A percentile compares a stretch with the other conserved stretches of the same genome.
phyloP scores from a whole-genome alignment of 2,888 invertebrate genomes.

The Catocala sponsa region DNA sequence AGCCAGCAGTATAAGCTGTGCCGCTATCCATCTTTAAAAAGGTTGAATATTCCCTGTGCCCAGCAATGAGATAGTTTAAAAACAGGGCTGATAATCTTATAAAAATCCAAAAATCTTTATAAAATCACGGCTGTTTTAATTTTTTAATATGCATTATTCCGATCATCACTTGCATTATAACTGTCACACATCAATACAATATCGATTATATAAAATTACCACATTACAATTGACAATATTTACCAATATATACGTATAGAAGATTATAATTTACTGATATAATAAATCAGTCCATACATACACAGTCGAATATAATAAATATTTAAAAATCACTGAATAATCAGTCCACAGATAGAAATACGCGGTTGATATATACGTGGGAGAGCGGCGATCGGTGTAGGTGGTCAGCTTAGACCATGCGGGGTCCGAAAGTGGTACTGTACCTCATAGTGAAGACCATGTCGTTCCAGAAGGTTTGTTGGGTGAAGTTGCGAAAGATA shows the following conservation, averaged over 20 bases:
- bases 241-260: not conserved
- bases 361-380: too few species aligned
- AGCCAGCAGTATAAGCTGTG: too few species aligned
- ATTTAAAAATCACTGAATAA: too few species aligned
- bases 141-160: too few species aligned
- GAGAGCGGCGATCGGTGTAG: too few species aligned
- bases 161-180: not conserved
- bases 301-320: not conserved
- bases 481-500: slow-evolving; percentile 60
- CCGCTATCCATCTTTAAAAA: too few species aligned
- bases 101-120: too few species aligned
- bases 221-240: not conserved
- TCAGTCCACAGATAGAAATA: too few species aligned
- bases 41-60: too few species aligned
- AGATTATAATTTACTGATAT: slow-evolving; percentile 1
- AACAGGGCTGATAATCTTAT: too few species aligned
- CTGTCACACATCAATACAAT: slow-evolving; percentile 10
- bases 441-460: slow-evolving; percentile 38
- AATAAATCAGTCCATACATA: not conserved
- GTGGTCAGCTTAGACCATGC: slow-evolving; percentile 1
- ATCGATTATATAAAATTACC: not conserved
- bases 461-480: slow-evolving; percentile 56
- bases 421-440: slow-evolving; percentile 13
- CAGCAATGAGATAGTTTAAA: too few species aligned
- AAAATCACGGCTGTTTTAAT: too few species aligned